Evolutionary conservation across 2,888 invertebrate genomes (phyloP), one percentile per base, ranked within the genome.

Genomic region (Cantharis lateralis): DNA sequence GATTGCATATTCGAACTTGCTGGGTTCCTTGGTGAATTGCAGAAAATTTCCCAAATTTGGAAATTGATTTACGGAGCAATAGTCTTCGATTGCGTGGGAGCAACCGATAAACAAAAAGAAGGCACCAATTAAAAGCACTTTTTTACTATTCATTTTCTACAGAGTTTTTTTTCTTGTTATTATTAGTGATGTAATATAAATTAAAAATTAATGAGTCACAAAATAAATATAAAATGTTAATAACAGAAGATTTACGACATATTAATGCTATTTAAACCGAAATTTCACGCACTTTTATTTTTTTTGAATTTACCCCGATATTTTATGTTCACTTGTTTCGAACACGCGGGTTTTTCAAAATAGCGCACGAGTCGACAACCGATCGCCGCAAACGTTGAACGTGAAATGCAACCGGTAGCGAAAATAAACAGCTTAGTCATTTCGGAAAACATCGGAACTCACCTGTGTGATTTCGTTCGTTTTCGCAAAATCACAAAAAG

Each of bases 21-120:
- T 91, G 5, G 93, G 91, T 83, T 95, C 95, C 85, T 94, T 94
- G 77, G 93, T 93, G 87, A 94, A 93, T 85, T 93, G 92, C 90
- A 95, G 90, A 82, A 90, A 90, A n/a, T 91, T 89, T n/a, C 90
- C 88, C 83, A 92, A 91, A 76, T 89, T 89, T 70, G 88, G 87
- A 83, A 91, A 91, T 61, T 89, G 91, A 87, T 93, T 90, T 80
- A 88, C 87, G 20, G 92, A 90, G 85, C 93, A 93, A 87, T 93
- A 93, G 83, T 91, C 89, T 71, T 87, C 86, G 66, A 87, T 85
- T 75, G 88, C 89, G 61, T 48, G 13, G 5, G n/a, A 48, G 32
- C 72, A 72, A 26, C 61, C 63, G 24, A 16, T 64, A 28, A 24
- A 28, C 32, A 28, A 63, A 24, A 20, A 28, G 10, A 15, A 20